A percentile compares a stretch with the other conserved stretches of the same genome.
Evolutionary conservation across 2,888 invertebrate species (phyloP).

Genomic region (Hirtodrosophila histrioides): DNA sequence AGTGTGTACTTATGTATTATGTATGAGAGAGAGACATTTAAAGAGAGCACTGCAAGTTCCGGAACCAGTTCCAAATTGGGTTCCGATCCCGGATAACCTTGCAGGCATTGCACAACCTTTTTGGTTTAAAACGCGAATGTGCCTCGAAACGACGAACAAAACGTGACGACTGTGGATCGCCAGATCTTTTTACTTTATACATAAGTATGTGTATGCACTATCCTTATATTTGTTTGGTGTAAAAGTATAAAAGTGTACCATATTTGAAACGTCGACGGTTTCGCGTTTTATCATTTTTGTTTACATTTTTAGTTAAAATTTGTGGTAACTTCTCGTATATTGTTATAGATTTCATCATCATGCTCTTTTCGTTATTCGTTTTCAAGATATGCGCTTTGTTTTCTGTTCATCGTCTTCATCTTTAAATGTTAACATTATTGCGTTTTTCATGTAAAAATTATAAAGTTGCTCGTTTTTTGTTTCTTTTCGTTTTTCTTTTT

Average conservation of each 20-base stretch:
- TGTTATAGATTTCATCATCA: conserved; percentile 31
- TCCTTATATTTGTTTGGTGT: conserved; percentile 70
- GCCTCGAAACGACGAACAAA: conserved; percentile 59
- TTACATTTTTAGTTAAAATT: conserved; percentile 58
- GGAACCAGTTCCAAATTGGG: conserved; percentile 19
- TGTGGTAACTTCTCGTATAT: conserved; percentile 63
- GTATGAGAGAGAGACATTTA: conserved; percentile 64
- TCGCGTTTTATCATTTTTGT: conserved; percentile 21
- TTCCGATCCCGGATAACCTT: conserved; percentile 19
- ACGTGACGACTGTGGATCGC: conserved; percentile 28
- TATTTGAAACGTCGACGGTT: conserved; percentile 55
- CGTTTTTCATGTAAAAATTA: conserved; percentile 73
- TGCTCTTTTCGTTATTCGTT: conserved; percentile 39
- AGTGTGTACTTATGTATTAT: conserved; percentile 27
- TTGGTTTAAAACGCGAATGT: conserved; percentile 71
- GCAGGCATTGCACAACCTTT: conserved; percentile 75
- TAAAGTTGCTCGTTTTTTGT: conserved; percentile 57
- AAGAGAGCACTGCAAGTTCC: conserved; percentile 59
- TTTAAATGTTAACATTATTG: conserved; percentile 81
- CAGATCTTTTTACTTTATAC: conserved; percentile 39
- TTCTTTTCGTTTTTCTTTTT: conserved; percentile 19
- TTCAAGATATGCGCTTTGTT: conserved; percentile 82
- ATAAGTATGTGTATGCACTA: conserved; percentile 37
- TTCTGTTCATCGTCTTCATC: conserved; percentile 38
- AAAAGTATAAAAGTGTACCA: conserved; percentile 83